A percentile compares a stretch with the other conserved stretches of the same genome.
phyloP scores from a whole-genome alignment of 1,140 invertebrate species.

The Trichoplusia ni region DNA sequence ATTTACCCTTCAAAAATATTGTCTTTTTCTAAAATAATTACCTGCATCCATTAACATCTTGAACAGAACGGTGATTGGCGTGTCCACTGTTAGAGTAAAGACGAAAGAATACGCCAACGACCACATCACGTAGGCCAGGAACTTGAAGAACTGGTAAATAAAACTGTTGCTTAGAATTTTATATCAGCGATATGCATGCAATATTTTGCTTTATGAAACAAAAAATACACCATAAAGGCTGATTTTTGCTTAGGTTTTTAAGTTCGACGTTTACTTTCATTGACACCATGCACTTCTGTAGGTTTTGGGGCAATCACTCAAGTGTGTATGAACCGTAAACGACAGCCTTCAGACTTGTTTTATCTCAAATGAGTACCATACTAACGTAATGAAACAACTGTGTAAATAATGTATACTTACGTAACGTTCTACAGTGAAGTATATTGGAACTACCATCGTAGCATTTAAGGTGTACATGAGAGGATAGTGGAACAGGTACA shows the following conservation, averaged over 20 bases:
- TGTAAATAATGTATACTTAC: constrained; percentile 34
- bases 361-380: no score
- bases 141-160: constrained; percentile 10
- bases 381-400: background rate
- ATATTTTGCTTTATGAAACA: no score
- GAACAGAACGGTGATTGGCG: constrained; percentile 1
- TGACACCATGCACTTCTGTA: no score
- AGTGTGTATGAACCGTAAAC: no score
- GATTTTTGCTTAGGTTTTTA: no score
- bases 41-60: constrained; percentile 3
- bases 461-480: constrained; percentile 36
- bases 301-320: no score
- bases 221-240: background rate
- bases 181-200: no score
- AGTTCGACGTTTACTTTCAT: no score
- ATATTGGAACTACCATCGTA: constrained; percentile 23
- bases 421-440: constrained; percentile 34
- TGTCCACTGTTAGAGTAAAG: background rate
- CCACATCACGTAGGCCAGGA: background rate
- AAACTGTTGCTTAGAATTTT: background rate
- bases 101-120: background rate
- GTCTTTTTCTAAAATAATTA: background rate
- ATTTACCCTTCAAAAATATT: no score
- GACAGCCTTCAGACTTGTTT: no score
- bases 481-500: constrained; percentile 75